Conservation (phyloP, 1,140 invertebrate species). For the Drosophila hydei region DNA sequence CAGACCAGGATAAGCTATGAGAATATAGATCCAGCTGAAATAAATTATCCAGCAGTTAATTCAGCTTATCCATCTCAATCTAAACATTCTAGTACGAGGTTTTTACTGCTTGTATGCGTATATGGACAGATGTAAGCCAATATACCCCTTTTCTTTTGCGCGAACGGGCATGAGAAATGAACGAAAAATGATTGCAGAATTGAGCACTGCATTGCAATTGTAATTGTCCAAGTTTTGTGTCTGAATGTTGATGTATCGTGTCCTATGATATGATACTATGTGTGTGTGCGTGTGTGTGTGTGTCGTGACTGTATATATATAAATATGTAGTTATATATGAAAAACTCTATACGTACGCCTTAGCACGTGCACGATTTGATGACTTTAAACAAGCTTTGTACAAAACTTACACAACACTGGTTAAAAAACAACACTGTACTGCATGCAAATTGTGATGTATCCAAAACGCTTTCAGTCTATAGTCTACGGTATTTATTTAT, state of each 20-base stretch:
- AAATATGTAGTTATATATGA: neutral
- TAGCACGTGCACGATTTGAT: slow-evolving; percentile 3
- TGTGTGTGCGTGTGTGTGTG: neutral
- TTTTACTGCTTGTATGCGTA: too few species aligned
- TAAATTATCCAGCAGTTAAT: too few species aligned
- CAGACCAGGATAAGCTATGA: too few species aligned
- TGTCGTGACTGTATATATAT: too few species aligned
- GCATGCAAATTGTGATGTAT: neutral
- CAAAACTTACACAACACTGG: slow-evolving; percentile 12
- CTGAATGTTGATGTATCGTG: neutral
- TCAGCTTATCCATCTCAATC: too few species aligned
- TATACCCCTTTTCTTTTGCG: too few species aligned
- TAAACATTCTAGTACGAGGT: too few species aligned
- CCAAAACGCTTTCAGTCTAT: slow-evolving; percentile 4
- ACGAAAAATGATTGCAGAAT: too few species aligned
- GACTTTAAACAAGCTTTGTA: neutral
- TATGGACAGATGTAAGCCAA: too few species aligned
- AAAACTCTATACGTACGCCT: neutral
- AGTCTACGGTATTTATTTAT: neutral
- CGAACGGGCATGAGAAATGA: too few species aligned
- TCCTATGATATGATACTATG: neutral
- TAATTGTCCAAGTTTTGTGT: neutral
- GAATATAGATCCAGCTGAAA: too few species aligned
- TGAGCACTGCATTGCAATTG: neutral
- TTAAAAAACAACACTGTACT: slow-evolving; percentile 9